Evolutionary conservation across 1,140 invertebrate genomes (phyloP).

Genomic region (Trachymyrmex cornetzi): DNA sequence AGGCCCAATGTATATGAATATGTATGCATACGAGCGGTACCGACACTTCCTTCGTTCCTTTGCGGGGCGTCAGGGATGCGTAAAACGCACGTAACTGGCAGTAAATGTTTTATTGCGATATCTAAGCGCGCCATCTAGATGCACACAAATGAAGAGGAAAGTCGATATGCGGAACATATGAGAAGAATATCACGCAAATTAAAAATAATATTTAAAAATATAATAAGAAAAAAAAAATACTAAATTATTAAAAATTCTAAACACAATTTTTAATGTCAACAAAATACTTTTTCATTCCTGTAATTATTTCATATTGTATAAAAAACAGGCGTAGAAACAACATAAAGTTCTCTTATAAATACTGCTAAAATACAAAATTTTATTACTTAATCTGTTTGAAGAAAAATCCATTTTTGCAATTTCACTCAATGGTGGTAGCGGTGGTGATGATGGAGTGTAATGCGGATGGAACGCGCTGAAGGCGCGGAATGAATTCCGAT

Average conservation of each 20-base stretch:
- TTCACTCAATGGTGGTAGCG: neutral
- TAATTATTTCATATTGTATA: neutral
- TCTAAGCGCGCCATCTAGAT: slow-evolving; percentile 30
- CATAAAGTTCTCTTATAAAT: neutral
- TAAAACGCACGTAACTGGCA: slow-evolving; percentile 29
- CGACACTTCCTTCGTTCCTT: slow-evolving; percentile 31
- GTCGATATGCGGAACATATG: slow-evolving; percentile 2
- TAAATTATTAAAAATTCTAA: neutral
- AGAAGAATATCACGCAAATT: neutral
- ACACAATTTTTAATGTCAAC: neutral
- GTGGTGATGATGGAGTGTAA: neutral
- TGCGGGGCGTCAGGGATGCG: slow-evolving; percentile 37
- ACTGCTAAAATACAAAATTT: neutral
- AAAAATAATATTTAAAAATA: neutral
- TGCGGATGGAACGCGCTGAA: slow-evolving; percentile 23
- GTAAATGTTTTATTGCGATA: slow-evolving; percentile 51
- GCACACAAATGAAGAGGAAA: neutral
- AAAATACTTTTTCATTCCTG: neutral
- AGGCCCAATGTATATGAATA: slow-evolving; percentile 66
- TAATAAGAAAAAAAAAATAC: neutral
- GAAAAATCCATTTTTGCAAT: slow-evolving; percentile 7
- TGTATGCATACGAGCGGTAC: slow-evolving; percentile 56
- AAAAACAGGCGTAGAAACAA: neutral
- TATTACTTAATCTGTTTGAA: neutral
- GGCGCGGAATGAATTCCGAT: slow-evolving; percentile 17